Conservation (phyloP, 2,113 vertebrate species). For the Otus sunia region DNA sequence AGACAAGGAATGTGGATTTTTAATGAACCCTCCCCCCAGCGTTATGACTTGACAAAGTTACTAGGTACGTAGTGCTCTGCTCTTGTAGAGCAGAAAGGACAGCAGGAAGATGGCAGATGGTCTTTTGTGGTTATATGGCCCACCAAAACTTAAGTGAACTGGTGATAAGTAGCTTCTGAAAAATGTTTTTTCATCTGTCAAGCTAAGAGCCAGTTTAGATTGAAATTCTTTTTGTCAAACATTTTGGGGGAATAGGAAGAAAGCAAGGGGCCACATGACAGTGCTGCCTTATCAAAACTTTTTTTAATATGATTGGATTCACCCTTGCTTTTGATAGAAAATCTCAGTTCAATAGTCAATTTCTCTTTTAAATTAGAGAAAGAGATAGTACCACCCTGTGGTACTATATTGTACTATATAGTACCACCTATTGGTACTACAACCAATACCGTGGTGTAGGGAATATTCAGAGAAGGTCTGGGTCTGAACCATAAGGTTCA, state of each 20-base stretch:
- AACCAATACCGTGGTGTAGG: neutral
- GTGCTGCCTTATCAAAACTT: neutral
- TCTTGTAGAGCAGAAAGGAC: neutral
- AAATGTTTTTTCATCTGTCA: neutral
- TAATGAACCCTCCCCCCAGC: neutral
- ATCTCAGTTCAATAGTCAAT: neutral
- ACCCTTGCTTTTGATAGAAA: neutral
- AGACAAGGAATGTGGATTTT: neutral
- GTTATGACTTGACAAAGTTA: neutral
- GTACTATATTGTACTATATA: too few species aligned
- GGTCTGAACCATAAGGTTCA: neutral
- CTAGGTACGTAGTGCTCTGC: rapidly evolving
- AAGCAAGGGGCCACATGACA: neutral
- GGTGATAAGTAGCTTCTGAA: neutral
- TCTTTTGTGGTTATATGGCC: neutral
- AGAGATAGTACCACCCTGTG: neutral
- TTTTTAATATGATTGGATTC: neutral
- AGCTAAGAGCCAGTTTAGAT: neutral
- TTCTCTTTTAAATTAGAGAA: neutral
- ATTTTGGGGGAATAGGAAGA: neutral
- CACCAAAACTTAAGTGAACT: neutral
- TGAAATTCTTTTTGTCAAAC: neutral
- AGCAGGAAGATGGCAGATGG: neutral
- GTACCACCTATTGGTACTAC: too few species aligned
- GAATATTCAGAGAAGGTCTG: neutral